These are phyloP conservation scores for Micrasema longulum DNA, from an alignment of 1,140 invertebrate genomes.

Conservation along the genomic window DNA sequence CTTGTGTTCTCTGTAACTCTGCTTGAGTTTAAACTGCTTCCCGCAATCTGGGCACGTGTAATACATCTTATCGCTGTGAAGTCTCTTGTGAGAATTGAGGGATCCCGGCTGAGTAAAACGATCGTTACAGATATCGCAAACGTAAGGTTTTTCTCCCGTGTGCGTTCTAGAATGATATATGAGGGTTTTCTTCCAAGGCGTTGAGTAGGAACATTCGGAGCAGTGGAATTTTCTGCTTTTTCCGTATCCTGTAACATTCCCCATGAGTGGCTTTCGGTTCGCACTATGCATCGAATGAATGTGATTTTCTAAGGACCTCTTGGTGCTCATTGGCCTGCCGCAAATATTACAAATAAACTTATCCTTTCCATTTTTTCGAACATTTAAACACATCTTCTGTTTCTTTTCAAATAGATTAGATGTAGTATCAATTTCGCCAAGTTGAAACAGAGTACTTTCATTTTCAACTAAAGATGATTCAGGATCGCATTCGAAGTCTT, in stretches of 20 bases:
- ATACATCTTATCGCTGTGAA: conserved; percentile 63
- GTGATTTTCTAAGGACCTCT: conserved; percentile 40
- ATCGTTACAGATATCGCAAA: conserved; percentile 71
- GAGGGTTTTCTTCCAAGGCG: conserved; percentile 63
- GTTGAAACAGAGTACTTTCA: no score
- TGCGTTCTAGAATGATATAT: conserved; percentile 67
- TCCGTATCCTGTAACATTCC: conserved; percentile 62
- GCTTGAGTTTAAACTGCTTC: conserved; percentile 71
- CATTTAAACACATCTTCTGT: no score
- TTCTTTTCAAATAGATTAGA: no score
- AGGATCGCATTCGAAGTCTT: not conserved
- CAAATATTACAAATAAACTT: conserved; percentile 36
- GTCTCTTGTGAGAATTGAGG: conserved; percentile 64
- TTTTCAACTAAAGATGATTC: no score
- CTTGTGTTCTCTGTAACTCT: conserved; percentile 61
- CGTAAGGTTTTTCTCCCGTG: conserved; percentile 68
- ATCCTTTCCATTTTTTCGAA: no score
- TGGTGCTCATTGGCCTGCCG: conserved; percentile 22
- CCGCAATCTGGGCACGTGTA: conserved; percentile 73
- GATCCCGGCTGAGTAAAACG: conserved; percentile 69
- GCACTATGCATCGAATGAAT: conserved; percentile 53
- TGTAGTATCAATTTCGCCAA: no score
- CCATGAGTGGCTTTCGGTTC: conserved; percentile 51
- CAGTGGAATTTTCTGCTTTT: conserved; percentile 61
- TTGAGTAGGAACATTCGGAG: conserved; percentile 62